Base-by-base conservation (phyloP, 2,888 invertebrate species). In the Mythimna ferrago region DNA sequence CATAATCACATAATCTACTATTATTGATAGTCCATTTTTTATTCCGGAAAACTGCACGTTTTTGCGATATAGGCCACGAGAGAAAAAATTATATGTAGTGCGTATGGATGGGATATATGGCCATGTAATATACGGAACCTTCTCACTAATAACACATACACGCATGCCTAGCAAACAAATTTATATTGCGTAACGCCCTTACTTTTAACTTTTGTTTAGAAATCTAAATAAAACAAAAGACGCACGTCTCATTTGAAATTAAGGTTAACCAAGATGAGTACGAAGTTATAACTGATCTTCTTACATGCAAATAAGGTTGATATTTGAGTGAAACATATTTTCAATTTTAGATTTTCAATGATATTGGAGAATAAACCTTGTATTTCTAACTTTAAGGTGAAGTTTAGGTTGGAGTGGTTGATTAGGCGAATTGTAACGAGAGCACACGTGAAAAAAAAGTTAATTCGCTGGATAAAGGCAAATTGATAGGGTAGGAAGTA, bases 141-240 rank as follows among this genome's bases (percentile, higher is more conserved):
- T 32, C n/a, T 0, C 10, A 19, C 19, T 48, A 54, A 53, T 41
- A 75, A 38, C 11, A 32, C 9, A 16, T n/a, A 69, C 57, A 62
- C n/a, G 51, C 63, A 56, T 70, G 66, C 9, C 38, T 35, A 53
- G 63, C 48, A 70, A 78, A 54, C 64, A 61, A 41, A 73, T 58
- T 78, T 65, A 80, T 56, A 76, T 84, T 76, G 26, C 66, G 9
- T 76, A 80, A 80, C 73, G 6, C 35, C 0, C 16, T 62, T 54
- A 63, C 66, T 74, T 71, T 63, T 16, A 78, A 66, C 58, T 81
- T 81, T 62, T 58, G 63, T 70, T 77, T 86, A 86, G 89, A 89
- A 89, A 89, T 89, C 88, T 81, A 88, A 88, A 89, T 81, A 89
- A 89, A 88, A 87, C 84, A 86, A 89, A 88, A 85, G 80, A 48